Evolutionary conservation across 2,888 invertebrate genomes (phyloP), one percentile per base, ranked within the genome.

Genomic region (Cephonodes hylas): DNA sequence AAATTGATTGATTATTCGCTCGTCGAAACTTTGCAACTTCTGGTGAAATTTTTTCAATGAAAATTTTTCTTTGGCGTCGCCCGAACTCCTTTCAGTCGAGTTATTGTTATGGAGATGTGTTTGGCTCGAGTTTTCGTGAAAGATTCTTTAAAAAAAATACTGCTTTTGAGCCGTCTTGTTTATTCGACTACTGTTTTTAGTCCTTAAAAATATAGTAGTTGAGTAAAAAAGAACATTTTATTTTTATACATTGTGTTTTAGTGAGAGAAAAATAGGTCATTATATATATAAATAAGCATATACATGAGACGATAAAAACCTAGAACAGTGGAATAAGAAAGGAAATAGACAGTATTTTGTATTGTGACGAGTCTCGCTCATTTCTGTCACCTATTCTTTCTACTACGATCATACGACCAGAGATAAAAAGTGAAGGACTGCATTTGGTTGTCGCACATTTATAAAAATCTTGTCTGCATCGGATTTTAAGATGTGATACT

Each of bases 1-100:
- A 79, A 80, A 74, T 76, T 81, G 84, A 84, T 84, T 84, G 83
- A 84, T 80, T 68, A 63, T 77, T 74, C 73, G 71, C 67, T 61
- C 63, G 65, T 71, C 66, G 61, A 64, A 76, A 75, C 72, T 76
- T 70, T 59, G 45, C 63, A 69, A 70, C 73, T 70, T 72, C 66
- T 66, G n/a, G 57, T 63, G 62, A 68, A 66, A 70, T 66, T 73
- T 71, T 66, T 75, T 80, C 77, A 79, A 80, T 80, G 78, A 79
- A 78, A 77, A 70, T 79, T 78, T 69, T 68, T 69, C 66, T 71
- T 70, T 63, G 59, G 23, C 42, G 31, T 42, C 23, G 23, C 25
- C 42, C 22, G 23, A 20, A 42, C 15, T 42, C 15, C 38, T 25
- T 58, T 58, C n/a, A 13, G 20, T 18, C 22, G 15, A 46, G 13